Evolutionary conservation across 64 coral and sea anemone genomes (phyloP).

Genomic region (Montipora cactus): DNA sequence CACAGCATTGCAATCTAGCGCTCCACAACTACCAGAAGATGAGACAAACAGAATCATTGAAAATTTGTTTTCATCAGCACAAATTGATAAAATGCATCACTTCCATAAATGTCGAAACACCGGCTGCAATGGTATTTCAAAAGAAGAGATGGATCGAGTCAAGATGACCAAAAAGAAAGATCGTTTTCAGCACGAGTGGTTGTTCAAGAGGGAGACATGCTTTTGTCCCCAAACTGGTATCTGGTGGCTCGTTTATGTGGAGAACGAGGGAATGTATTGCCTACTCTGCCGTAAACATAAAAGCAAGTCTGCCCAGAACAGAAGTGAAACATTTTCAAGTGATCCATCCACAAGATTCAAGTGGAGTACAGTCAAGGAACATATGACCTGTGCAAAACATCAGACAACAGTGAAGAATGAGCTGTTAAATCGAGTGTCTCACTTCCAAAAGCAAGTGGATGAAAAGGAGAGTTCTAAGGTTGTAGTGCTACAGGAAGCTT

Average conservation of each 20-base stretch:
- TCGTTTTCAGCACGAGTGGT: neutral
- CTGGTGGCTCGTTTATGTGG: too few species aligned
- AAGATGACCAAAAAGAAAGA: too few species aligned
- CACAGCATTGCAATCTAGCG: too few species aligned
- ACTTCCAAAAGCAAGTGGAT: slow-evolving; percentile 38
- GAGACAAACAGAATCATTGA: too few species aligned
- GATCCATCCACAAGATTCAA: slow-evolving; percentile 60
- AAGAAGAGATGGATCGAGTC: too few species aligned
- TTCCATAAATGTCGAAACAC: too few species aligned
- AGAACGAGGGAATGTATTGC: too few species aligned
- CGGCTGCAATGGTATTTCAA: too few species aligned
- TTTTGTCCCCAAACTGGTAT: neutral
- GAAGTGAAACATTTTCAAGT: slow-evolving; percentile 47
- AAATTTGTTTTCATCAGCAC: too few species aligned
- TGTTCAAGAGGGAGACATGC: slow-evolving; percentile 23
- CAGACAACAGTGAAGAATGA: slow-evolving; percentile 57
- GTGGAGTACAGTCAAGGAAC: slow-evolving; percentile 43
- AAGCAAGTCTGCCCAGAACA: neutral
- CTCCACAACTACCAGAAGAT: too few species aligned
- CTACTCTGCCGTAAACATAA: too few species aligned
- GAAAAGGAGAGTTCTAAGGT: slow-evolving; percentile 57
- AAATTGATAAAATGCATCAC: too few species aligned
- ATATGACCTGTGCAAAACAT: slow-evolving; percentile 46
- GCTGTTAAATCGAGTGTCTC: slow-evolving; percentile 42
- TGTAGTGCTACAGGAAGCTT: slow-evolving; percentile 49